phyloP scores from a whole-genome alignment of 2,113 vertebrate species.

The Struthidea cinerea region DNA sequence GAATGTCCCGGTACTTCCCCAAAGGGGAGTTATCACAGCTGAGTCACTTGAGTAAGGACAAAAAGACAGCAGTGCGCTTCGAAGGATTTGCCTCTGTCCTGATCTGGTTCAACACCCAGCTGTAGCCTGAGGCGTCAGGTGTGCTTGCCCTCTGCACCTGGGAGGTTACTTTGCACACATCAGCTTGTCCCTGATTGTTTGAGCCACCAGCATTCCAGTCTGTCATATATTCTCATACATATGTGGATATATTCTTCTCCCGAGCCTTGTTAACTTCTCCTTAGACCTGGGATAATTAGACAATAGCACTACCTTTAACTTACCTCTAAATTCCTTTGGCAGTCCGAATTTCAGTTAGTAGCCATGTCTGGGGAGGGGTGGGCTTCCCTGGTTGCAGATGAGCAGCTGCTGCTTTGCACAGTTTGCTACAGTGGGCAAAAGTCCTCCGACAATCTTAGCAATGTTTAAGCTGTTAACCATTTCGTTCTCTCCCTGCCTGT shows the following conservation, averaged over 20 bases:
- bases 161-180: neutral
- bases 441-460: fast-evolving
- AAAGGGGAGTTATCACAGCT: neutral
- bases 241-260: neutral
- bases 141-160: fast-evolving
- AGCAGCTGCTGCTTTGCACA: neutral
- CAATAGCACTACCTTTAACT: neutral
- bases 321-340: fast-evolving
- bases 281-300: neutral
- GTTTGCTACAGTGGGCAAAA: neutral
- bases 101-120: neutral
- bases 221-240: neutral
- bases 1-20: fast-evolving
- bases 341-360: neutral
- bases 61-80: fast-evolving
- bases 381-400: neutral
- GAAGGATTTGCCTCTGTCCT: fast-evolving
- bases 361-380: neutral
- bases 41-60: neutral
- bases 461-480: neutral
- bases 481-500: neutral
- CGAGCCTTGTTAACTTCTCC: neutral
- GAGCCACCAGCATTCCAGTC: neutral
- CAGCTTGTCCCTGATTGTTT: neutral
- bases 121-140: fast-evolving